Conservation (phyloP, 1,140 invertebrate genomes). For the Agrilus planipennis region DNA sequence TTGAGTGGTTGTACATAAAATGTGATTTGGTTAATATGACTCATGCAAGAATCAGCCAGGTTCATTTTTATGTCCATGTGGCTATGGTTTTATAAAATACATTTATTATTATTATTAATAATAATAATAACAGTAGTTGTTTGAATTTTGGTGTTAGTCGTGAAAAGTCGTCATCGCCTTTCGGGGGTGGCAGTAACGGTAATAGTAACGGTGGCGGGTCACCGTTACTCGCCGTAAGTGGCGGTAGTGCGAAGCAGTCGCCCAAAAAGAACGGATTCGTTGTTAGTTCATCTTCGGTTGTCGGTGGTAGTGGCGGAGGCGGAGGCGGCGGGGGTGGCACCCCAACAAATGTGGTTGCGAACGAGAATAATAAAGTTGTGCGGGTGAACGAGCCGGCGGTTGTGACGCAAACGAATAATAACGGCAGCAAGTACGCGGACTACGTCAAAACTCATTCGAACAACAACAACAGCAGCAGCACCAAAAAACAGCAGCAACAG, state of each 20-base stretch:
- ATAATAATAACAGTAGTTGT: constrained; percentile 17
- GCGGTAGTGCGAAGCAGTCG: no score
- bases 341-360: no score
- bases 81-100: constrained; percentile 16
- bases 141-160: constrained; percentile 10
- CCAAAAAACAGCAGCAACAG: constrained; percentile 28
- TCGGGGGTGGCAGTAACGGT: background rate
- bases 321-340: no score
- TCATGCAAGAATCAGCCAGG: constrained; percentile 9
- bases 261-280: no score
- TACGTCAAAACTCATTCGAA: constrained; percentile 1
- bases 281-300: no score
- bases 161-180: constrained; percentile 3
- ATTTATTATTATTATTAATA: background rate
- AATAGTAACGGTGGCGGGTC: background rate
- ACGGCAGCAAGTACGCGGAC: no score
- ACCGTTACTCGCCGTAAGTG: no score
- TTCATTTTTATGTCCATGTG: constrained; percentile 12
- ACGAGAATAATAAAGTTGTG: no score
- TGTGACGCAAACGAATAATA: no score
- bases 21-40: constrained; percentile 4
- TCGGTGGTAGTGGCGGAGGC: no score
- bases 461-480: background rate
- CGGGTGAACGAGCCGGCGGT: no score
- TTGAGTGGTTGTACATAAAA: constrained; percentile 4